Base-by-base conservation (phyloP, 1,140 invertebrate species). In the Lamellibrachia luymesi region DNA sequence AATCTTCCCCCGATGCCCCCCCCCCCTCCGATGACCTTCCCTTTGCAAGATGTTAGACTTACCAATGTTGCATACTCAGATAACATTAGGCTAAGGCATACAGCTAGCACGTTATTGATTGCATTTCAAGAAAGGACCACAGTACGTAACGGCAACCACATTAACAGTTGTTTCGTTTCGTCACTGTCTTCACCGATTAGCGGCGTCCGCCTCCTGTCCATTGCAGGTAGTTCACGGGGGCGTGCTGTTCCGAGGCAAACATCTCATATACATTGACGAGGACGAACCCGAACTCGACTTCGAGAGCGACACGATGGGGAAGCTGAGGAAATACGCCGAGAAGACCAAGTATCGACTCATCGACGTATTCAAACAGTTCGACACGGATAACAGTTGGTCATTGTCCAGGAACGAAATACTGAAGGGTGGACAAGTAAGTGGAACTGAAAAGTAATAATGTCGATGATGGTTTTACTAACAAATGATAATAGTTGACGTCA, bases 321-420 rank as follows among this genome's bases (percentile, higher is more conserved):
- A 96, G 93, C 93, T 96, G 49, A 95, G 95, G 92, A 93, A 95
- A 90, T 96, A 94, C 93, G 94, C 95, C 22, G 94, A 95, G 17
- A 93, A 94, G 92, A 94, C 94, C 51, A 94, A 95, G 1, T 95
- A 95, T 91, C 93, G 95, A 51, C 94, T 96, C 64, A 94, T 96
- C n/a, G 95, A 96, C 91, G 94, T 96, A 25, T 94, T 96, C 80
- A 94, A 95, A 49, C 95, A 95, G 38, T 95, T 96, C 92, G 95
- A 96, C 93, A 95, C 94, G 92, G 95, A 95, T 92, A 89, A 95
- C 1, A 95, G 94, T 91, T 94, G 95, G 94, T 94, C 94, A 27
- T 93, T 96, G 50, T 95, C 94, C 38, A 93, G 92, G 92, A 95
- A 95, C 5, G 95, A 96, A 91, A 94, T 96, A 52, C 93, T 94